A percentile compares a stretch with the other conserved stretches of the same genome.
Evolutionary conservation across 2,888 invertebrate species (phyloP).

Genomic region (Cephus spinipes): DNA sequence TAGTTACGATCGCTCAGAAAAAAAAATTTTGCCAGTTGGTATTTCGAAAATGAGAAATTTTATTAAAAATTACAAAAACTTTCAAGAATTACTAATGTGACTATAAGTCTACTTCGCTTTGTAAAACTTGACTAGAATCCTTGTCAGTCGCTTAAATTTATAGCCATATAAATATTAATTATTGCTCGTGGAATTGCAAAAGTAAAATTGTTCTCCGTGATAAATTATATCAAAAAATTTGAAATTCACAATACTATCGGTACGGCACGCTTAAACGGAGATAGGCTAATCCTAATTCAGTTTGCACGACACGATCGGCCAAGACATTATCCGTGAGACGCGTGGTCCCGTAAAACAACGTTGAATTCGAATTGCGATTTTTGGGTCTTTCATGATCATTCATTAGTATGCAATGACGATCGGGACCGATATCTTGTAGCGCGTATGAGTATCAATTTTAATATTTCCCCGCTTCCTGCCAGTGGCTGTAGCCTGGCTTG

Average conservation of each 20-base stretch:
- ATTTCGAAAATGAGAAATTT: no score
- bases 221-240: neutral
- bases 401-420: neutral
- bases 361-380: slow-evolving; percentile 17
- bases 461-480: slow-evolving; percentile 31
- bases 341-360: slow-evolving; percentile 11
- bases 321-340: slow-evolving; percentile 15
- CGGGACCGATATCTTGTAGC: slow-evolving; percentile 3
- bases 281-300: slow-evolving; percentile 39
- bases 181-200: no score
- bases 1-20: no score
- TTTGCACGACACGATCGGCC: slow-evolving; percentile 21
- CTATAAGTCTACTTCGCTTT: no score
- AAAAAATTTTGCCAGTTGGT: no score
- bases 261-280: slow-evolving; percentile 36
- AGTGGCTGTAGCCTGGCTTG: slow-evolving; percentile 4
- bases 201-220: no score
- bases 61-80: no score
- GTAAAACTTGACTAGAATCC: no score
- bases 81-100: no score
- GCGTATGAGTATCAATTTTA: slow-evolving; percentile 25
- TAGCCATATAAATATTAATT: no score
- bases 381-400: slow-evolving; percentile 2
- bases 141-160: no score
- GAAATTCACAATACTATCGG: neutral